Percentiles rank a stretch among this genome's conserved stretches.
These are phyloP conservation scores for Gambusia affinis DNA, from an alignment of 2,113 vertebrate genomes.

Conservation along the genomic window DNA sequence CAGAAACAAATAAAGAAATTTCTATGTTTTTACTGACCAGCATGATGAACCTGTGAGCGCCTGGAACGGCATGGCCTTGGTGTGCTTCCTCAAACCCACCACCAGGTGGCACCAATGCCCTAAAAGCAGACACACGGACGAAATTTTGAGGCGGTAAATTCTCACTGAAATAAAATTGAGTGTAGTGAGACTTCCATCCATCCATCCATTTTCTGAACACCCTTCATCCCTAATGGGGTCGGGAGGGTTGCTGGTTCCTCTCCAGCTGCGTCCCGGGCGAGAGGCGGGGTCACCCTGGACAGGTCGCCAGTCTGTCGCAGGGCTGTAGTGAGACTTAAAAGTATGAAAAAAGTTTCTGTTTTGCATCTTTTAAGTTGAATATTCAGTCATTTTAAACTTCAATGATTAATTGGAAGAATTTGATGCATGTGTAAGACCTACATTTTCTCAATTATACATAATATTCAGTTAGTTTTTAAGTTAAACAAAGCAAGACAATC, in stretches of 20 bases:
- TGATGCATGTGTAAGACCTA: background rate
- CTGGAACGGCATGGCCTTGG: background rate
- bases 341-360: background rate
- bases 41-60: background rate
- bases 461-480: background rate
- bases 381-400: background rate
- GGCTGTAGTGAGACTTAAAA: background rate
- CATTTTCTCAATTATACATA: background rate
- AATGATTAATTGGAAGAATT: too few relatives aligned
- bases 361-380: background rate
- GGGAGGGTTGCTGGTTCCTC: too few relatives aligned
- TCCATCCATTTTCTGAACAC: too few relatives aligned
- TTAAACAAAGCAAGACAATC: background rate
- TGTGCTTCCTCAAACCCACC: constrained; percentile 18
- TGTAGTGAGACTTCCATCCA: background rate
- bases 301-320: too few relatives aligned
- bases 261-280: too few relatives aligned
- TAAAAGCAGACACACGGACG: background rate
- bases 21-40: background rate
- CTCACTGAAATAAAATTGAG: too few relatives aligned
- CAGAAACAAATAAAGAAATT: background rate
- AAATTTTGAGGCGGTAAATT: background rate
- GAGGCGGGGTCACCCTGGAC: too few relatives aligned
- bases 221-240: too few relatives aligned
- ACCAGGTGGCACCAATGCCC: constrained; percentile 37